Base-by-base conservation (phyloP, 2,888 invertebrate species). In the Idaea dimidiata region DNA sequence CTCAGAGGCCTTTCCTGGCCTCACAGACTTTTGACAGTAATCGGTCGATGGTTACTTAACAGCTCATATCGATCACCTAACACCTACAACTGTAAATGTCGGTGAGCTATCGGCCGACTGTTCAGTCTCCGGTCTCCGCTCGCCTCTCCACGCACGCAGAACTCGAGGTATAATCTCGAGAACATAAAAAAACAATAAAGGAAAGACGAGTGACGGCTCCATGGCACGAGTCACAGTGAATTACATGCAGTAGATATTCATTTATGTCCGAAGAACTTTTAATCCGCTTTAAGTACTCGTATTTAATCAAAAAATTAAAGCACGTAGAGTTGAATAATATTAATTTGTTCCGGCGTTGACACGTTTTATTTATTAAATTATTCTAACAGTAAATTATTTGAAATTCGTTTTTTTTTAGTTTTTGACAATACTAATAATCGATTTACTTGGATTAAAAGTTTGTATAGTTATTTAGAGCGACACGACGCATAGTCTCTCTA, bases 151-250 rank as follows among this genome's bases (percentile, higher is more conserved):
- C 14, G 14, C 43, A 61, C 64, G 61, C 67, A 60, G 67, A 61
- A 62, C 59, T 56, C 60, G 57, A 63, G 66, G 64, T 59, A 68
- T 73, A 69, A 74, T 70, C 71, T 72, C 61, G 62, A 61, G 67
- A 68, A 71, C 68, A 71, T 69, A 71, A 87, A 87, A 86, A 88
- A 86, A 85, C 84, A 86, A 87, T 84, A 86, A 87, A 80, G 79
- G 72, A 75, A 81, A 80, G 82, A 80, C 78, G 80, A 80, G 78
- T 82, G 82, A 82, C 78, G 75, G 72, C 73, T 70, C 65, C 67
- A 69, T 71, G 71, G 67, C 69, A 17, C 69, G 61, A 58, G 57
- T 18, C 68, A 69, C 60, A 63, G 66, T 17, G 31, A n/a, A 54
- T 6, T 16, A 10, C 0, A 57, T 10, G 53, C 72, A 78, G 78